Percentiles rank a stretch among this genome's conserved stretches.
Evolutionary conservation across 2,113 vertebrate genomes (phyloP).

Genomic region (Pollimyrus isidori): DNA sequence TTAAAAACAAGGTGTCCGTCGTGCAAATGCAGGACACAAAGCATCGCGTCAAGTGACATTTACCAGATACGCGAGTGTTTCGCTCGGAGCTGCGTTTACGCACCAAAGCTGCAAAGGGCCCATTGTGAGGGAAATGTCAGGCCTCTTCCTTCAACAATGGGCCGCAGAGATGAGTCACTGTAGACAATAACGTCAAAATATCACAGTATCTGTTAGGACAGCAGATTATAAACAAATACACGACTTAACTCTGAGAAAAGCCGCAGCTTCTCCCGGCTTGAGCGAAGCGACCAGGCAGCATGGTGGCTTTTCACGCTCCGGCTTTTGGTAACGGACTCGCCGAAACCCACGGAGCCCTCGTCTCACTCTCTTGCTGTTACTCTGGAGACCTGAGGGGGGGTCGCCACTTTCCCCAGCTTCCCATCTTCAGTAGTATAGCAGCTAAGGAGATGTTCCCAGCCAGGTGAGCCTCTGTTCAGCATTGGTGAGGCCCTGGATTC

Average conservation of each 20-base stretch:
- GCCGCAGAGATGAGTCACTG: background rate
- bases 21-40: background rate
- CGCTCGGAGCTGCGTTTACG: background rate
- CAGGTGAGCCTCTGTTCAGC: background rate
- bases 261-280: background rate
- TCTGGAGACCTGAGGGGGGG: background rate
- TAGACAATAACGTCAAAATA: background rate
- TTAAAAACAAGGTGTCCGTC: background rate
- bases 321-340: background rate
- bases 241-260: background rate
- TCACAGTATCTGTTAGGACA: background rate
- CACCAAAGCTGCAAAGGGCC: background rate
- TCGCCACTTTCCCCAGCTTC: background rate
- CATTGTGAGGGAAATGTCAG: constrained; percentile 13
- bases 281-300: background rate
- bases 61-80: background rate
- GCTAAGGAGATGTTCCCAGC: background rate
- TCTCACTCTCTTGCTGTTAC: background rate
- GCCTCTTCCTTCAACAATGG: background rate
- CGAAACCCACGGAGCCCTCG: background rate
- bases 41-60: background rate
- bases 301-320: background rate
- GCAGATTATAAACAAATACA: background rate
- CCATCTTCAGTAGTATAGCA: background rate
- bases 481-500: background rate